Conservation (phyloP, 2,113 vertebrate species). For the Sceloporus undulatus region DNA sequence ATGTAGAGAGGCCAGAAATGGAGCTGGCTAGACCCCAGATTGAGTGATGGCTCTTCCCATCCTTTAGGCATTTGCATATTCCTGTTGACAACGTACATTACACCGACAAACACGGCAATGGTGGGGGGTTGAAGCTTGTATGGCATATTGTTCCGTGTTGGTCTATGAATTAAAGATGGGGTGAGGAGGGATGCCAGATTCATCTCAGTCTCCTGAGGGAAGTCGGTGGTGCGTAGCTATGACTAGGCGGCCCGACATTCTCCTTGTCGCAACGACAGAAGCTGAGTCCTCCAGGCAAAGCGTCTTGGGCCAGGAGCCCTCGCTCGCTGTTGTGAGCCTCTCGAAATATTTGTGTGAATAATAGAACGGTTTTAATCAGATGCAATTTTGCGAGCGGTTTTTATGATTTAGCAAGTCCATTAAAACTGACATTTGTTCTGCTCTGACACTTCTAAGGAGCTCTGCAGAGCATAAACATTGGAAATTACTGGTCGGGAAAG, state of each 20-base stretch:
- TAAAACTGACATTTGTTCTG: conserved; percentile 85
- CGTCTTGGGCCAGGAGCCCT: conserved; percentile 44
- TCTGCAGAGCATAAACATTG: conserved; percentile 82
- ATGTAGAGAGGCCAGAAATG: neutral
- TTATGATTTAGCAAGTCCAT: conserved; percentile 86
- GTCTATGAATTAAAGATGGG: conserved; percentile 53
- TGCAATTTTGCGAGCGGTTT: conserved; percentile 79
- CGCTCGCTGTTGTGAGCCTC: conserved; percentile 24
- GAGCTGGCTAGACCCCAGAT: conserved; percentile 9
- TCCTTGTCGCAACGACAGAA: neutral
- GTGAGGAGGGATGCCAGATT: conserved; percentile 53
- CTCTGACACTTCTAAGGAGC: conserved; percentile 80
- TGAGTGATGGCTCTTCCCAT: neutral
- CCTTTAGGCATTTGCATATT: neutral
- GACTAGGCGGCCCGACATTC: neutral
- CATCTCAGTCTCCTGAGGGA: conserved; percentile 5
- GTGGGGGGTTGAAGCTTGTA: neutral
- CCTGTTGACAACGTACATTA: rapidly evolving
- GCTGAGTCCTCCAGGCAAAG: conserved; percentile 39
- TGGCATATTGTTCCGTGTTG: neutral
- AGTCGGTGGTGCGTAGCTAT: neutral
- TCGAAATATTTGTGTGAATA: conserved; percentile 71
- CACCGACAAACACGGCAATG: rapidly evolving
- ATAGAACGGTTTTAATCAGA: conserved; percentile 82
- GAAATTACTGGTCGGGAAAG: conserved; percentile 80